Base-by-base conservation (phyloP, 2,888 invertebrate species). In the Marronus borbonicus region DNA sequence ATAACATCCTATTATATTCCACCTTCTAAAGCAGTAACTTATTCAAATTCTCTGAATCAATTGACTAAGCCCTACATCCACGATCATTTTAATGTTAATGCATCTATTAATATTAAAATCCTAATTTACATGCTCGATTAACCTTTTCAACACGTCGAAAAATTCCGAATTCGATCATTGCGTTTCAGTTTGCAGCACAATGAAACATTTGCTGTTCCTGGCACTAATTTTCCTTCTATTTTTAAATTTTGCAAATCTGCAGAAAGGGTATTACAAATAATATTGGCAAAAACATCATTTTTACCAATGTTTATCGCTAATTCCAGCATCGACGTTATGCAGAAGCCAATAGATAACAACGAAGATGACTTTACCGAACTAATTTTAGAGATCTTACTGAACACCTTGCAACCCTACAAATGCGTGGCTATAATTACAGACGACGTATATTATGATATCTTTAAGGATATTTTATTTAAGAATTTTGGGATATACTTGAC, bases 361-460 rank as follows among this genome's bases (percentile, higher is more conserved):
- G 76, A 76, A n/a, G 72, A 78, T 8, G 81, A 83, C 76, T 79
- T 84, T 39, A 80, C 80, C 64, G 76, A 69, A 20, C 77, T 84
- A 44, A 76, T 88, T 7, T 84, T 84, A 76, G 86, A 87, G 79
- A 86, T 88, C 55, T 84, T 88, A 80, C 77, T 86, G 12, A 86
- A 87, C 79, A 82, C 84, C 28, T 81, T 88, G 70, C 80, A 83
- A 14, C 85, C 86, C 1, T 86, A 85, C 24, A 88, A 90, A 17
- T 93, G 93, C 83, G 85, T 91, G 3, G 89, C 90, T 0, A 84
- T 92, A 4, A 85, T 93, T 2, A 89, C 89, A 49, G 93, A 93
- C 83, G 82, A 89, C 0, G 87, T 90, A 0, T 91, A 92, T 81
- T 86, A 90, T 64, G 89, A 90, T 70, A 86, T 91, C 14, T 92